These are phyloP conservation scores for Halichoeres trimaculatus DNA, from an alignment of 2,113 vertebrate genomes.

Conservation along the genomic window DNA sequence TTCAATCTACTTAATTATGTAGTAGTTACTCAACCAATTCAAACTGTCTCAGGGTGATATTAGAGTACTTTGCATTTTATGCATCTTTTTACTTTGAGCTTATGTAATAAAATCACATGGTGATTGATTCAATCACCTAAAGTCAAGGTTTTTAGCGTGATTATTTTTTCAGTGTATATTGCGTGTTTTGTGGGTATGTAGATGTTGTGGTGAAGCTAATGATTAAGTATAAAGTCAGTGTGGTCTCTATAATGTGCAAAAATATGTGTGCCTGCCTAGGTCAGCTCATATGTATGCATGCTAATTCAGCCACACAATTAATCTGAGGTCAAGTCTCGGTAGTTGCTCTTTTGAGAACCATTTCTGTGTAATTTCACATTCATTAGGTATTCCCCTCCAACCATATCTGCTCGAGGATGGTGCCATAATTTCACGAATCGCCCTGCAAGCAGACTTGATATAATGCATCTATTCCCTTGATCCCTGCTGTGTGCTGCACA, in stretches of 20 bases:
- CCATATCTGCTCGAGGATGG: constrained; percentile 36
- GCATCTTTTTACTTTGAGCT: too few species aligned
- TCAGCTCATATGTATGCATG: constrained; percentile 17
- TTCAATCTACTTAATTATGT: too few species aligned
- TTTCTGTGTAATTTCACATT: constrained; percentile 55
- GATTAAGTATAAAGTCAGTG: too few species aligned
- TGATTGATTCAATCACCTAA: too few species aligned
- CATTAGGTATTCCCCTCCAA: constrained; percentile 46
- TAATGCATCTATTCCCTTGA: constrained; percentile 40
- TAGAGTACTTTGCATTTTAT: too few species aligned
- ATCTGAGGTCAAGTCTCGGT: constrained; percentile 40
- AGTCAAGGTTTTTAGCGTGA: too few species aligned
- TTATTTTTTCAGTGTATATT: too few species aligned
- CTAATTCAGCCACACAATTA: constrained; percentile 32
- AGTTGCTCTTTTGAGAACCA: constrained; percentile 45
- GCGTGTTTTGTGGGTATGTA: background rate
- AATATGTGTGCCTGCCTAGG: background rate
- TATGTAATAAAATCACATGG: too few species aligned
- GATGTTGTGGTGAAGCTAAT: too few species aligned
- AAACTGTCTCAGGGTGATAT: too few species aligned
- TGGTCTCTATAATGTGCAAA: background rate
- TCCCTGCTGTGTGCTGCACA: constrained; percentile 45
- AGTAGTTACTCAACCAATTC: too few species aligned
- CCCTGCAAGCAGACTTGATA: constrained; percentile 46
- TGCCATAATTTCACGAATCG: constrained; percentile 45